Evolutionary conservation across 2,113 vertebrate species (phyloP), one percentile per base, ranked within the genome.

Genomic region (Sciurus niger): DNA sequence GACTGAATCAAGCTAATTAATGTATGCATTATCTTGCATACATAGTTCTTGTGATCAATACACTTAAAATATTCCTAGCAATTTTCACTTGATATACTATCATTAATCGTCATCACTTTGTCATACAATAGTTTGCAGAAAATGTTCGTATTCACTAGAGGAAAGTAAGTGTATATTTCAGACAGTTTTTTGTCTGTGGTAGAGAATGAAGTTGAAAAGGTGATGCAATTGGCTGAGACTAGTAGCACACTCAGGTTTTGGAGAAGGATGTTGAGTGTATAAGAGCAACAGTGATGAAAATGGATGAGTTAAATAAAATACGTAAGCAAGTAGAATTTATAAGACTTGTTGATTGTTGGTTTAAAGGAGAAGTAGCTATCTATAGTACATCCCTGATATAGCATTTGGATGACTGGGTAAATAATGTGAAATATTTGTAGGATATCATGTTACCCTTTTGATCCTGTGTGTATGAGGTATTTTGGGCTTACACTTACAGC

Each of bases 91-190:
- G 7, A 25, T 58, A 37, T 24, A 53, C 68, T 17, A 24, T 20
- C 34, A 22, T 58, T 70, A 68, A 22, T 14, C 18, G n/a, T 46
- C 8, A 25, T 24, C 13, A n/a, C 37, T 34, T 37, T 55, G 14
- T 40, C 24, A 25, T 32, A 16, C 28, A 43, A 48, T 14, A 37
- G 8, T 68, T n/a, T 6, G 58, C 18, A 55, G 14, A 22, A 20
- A 87, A 80, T 37, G 30, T 34, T 43, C 95, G 79, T 48, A 80
- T 67, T 80, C 70, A 73, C 10, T 34, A 84, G 30, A 93, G 63
- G 6, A 85, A 65, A 32, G 78, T 34, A 63, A 55, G 34, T 60
- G 77, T 37, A 2, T 30, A 73, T 67, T 93, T 89, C 32, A 72
- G 25, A 24, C 5, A 63, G 12, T 1, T 70, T 90, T 68, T 67